Percentiles rank a stretch among this genome's conserved stretches.
Evolutionary conservation across 2,797 vertebrate genomes (phyloP).

Genomic region (Halcyon chelicuti): DNA sequence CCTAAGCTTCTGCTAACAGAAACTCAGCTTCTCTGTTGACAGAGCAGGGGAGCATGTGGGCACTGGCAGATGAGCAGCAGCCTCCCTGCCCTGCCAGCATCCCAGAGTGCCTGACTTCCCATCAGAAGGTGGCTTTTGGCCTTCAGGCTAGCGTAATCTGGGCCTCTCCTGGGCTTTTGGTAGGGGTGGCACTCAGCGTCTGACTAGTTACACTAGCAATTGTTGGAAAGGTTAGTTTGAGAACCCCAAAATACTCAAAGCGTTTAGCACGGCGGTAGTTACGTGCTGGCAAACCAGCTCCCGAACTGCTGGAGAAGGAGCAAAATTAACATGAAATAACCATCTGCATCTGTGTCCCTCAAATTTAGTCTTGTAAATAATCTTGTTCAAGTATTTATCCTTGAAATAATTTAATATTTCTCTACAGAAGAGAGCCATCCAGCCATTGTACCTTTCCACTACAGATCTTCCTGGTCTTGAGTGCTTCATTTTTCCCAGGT

Average conservation of each 20-base stretch:
- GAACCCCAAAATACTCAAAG: neutral
- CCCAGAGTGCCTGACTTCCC: neutral
- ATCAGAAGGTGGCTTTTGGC: neutral
- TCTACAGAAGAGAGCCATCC: neutral
- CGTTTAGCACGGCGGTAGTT: neutral
- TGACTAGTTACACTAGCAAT: neutral
- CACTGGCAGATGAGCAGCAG: rapidly evolving
- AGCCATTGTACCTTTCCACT: neutral
- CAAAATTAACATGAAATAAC: neutral
- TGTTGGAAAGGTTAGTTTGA: neutral
- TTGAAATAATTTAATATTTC: neutral
- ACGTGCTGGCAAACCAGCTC: neutral
- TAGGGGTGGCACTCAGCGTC: neutral
- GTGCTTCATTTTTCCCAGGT: neutral
- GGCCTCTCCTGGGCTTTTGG: neutral
- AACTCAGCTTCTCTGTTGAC: neutral
- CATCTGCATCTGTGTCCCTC: neutral
- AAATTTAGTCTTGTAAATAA: neutral
- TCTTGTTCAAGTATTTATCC: neutral
- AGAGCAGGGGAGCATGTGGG: neutral
- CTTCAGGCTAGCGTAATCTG: neutral
- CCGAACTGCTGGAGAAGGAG: neutral
- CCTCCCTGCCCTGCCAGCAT: neutral
- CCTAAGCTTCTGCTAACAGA: neutral
- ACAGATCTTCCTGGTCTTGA: rapidly evolving